phyloP scores from a whole-genome alignment of 2,888 invertebrate species.

The Monopis laevigella region DNA sequence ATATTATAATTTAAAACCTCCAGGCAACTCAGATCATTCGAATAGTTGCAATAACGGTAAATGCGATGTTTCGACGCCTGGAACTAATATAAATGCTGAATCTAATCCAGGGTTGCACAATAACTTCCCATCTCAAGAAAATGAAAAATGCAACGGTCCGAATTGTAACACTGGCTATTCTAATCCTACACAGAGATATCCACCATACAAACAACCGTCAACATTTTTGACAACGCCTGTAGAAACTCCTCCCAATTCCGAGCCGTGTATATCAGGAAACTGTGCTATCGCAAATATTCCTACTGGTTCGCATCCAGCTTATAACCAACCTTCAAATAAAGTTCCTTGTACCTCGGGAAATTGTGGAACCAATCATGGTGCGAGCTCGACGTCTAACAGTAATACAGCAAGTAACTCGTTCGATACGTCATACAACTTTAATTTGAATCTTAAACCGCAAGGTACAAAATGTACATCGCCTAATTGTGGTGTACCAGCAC shows the following conservation, averaged over 20 bases:
- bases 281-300: neutral
- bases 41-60: conserved; percentile 9
- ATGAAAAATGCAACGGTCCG: neutral
- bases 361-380: neutral
- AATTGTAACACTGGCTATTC: conserved; percentile 16
- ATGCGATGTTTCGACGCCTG: conserved; percentile 6
- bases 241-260: neutral
- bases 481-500: neutral
- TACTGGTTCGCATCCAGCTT: neutral
- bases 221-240: conserved; percentile 37
- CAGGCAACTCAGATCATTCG: conserved; percentile 21
- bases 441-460: neutral
- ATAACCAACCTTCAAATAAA: neutral
- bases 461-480: conserved; percentile 5
- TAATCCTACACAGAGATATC: conserved; percentile 17
- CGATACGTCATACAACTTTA: neutral
- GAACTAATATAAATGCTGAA: neutral
- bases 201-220: conserved; percentile 31
- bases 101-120: neutral
- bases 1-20: neutral
- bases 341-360: neutral
- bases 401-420: neutral
- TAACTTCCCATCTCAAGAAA: neutral
- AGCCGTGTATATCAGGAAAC: conserved; percentile 4
- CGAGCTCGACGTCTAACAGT: neutral